These are phyloP conservation scores for Carabus problematicus DNA, from an alignment of 2,888 invertebrate species.

Conservation along the genomic window DNA sequence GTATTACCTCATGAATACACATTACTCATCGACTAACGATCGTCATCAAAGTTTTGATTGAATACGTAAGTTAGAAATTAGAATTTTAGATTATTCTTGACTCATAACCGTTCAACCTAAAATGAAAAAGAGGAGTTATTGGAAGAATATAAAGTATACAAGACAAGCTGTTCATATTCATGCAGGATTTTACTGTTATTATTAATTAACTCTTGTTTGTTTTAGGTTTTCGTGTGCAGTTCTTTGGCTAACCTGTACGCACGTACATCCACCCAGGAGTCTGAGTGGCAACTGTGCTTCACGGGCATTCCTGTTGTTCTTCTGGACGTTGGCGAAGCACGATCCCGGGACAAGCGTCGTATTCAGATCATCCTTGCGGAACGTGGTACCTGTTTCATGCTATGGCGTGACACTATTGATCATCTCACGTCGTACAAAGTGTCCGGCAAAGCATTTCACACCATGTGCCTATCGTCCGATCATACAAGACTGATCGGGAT, in stretches of 20 bases:
- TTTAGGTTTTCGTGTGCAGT: slow-evolving; percentile 74
- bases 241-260: slow-evolving; percentile 77
- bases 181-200: not conserved
- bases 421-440: slow-evolving; percentile 77
- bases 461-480: slow-evolving; percentile 79
- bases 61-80: not conserved
- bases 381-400: slow-evolving; percentile 79
- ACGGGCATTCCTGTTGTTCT: slow-evolving; percentile 82
- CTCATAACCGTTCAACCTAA: not conserved
- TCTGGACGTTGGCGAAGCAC: slow-evolving; percentile 77
- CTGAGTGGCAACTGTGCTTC: slow-evolving; percentile 74
- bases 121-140: not conserved
- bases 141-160: no score
- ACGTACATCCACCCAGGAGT: slow-evolving; percentile 64
- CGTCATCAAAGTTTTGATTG: no score
- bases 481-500: slow-evolving; percentile 77
- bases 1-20: not conserved
- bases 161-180: no score
- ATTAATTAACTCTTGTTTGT: slow-evolving; percentile 44
- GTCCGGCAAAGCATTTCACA: slow-evolving; percentile 78
- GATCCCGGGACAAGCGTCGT: slow-evolving; percentile 70
- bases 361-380: slow-evolving; percentile 78
- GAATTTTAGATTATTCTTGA: not conserved
- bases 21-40: no score
- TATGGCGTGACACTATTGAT: slow-evolving; percentile 84